phyloP scores from a whole-genome alignment of 2,888 invertebrate species.

The Leptarthrus brevirostris region DNA sequence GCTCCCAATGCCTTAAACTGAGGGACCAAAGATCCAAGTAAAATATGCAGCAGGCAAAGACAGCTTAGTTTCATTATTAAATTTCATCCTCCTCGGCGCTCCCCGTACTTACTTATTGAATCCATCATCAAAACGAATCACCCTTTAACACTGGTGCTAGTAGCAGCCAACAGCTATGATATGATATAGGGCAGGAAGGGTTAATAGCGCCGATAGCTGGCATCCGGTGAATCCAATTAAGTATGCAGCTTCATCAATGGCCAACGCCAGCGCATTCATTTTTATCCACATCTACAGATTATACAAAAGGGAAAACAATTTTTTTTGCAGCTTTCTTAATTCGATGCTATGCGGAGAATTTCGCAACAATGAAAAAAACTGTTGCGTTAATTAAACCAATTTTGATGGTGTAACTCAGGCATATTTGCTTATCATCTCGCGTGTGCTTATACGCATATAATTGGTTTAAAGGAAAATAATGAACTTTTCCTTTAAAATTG shows the following conservation, averaged over 20 bases:
- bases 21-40: no score
- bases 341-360: background rate
- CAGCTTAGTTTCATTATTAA: no score
- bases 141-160: background rate
- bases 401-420: background rate
- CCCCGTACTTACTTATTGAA: background rate
- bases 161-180: background rate
- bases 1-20: no score
- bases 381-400: constrained; percentile 3
- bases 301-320: no score
- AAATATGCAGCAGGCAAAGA: no score
- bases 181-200: background rate
- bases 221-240: constrained; percentile 31
- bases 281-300: background rate
- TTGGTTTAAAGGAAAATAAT: no score
- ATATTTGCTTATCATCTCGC: background rate
- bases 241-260: constrained; percentile 31
- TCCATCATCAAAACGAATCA: background rate
- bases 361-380: constrained; percentile 3
- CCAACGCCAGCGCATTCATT: background rate
- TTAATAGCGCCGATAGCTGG: constrained; percentile 62
- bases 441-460: no score
- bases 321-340: no score
- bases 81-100: background rate
- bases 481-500: no score